Conservation (phyloP, 1,140 invertebrate genomes). For the Diploscapter pachys region DNA sequence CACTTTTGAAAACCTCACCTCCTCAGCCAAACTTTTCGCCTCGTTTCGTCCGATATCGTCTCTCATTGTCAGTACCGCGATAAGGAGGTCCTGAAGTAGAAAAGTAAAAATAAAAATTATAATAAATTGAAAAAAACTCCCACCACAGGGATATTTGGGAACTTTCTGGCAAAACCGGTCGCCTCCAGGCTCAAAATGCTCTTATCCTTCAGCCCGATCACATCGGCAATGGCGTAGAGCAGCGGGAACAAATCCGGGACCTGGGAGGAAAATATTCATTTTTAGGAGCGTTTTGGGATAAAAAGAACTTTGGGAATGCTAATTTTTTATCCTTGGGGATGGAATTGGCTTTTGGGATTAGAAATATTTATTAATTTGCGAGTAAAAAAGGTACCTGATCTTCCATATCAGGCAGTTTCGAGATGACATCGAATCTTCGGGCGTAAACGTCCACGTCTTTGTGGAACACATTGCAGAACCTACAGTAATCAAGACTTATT, state of each 20-base stretch:
- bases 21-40: slow-evolving; percentile 2
- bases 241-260: slow-evolving; percentile 23
- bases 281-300: slow-evolving; percentile 6
- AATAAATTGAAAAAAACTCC: too few species aligned
- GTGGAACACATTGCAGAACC: too few species aligned
- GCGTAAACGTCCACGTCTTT: too few species aligned
- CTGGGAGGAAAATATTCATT: neutral
- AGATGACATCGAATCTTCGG: too few species aligned
- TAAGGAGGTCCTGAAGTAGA: slow-evolving; percentile 25
- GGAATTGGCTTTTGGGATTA: too few species aligned
- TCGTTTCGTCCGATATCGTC: slow-evolving; percentile 36
- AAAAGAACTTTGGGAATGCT: neutral
- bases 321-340: too few species aligned
- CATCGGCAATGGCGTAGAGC: slow-evolving; percentile 25
- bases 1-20: too few species aligned
- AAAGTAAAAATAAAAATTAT: neutral
- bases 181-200: slow-evolving; percentile 33
- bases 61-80: slow-evolving; percentile 21
- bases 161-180: slow-evolving; percentile 35
- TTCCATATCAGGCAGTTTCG: slow-evolving; percentile 2
- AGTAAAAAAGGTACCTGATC: slow-evolving; percentile 11
- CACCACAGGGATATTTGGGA: slow-evolving; percentile 34
- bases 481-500: too few species aligned
- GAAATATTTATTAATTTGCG: too few species aligned
- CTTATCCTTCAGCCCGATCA: slow-evolving; percentile 36